Percentiles rank a stretch among this genome's conserved stretches.
These are phyloP conservation scores for Nemoura dubitans DNA, from an alignment of 2,888 invertebrate species.

Conservation along the genomic window DNA sequence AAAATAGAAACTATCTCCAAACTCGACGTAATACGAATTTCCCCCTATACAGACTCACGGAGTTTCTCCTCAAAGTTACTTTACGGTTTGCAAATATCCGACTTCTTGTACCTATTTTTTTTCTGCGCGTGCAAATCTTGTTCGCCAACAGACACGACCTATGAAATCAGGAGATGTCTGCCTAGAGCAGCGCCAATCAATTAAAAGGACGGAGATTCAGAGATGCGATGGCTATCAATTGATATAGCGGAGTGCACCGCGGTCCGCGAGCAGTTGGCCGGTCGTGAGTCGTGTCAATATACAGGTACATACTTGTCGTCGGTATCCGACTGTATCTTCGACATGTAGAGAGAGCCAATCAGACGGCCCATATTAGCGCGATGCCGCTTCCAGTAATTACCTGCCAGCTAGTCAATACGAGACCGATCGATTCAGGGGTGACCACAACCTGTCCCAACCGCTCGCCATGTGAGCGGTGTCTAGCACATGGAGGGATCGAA, in stretches of 20 bases:
- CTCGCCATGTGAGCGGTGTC: no score
- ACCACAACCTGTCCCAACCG: background rate
- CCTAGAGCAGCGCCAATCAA: no score
- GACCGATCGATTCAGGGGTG: background rate
- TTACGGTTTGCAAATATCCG: background rate
- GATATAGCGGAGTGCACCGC: no score
- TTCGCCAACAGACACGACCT: no score
- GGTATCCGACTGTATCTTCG: background rate
- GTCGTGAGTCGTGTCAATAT: no score
- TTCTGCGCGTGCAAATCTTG: no score
- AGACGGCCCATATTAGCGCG: background rate
- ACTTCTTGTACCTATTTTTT: background rate
- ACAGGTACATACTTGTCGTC: background rate
- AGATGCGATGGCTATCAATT: no score
- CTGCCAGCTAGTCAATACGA: background rate
- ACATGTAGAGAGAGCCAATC: background rate
- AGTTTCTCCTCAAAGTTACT: background rate
- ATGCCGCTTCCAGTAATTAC: background rate
- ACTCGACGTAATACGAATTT: background rate
- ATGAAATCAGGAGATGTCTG: no score
- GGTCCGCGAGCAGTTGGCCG: no score
- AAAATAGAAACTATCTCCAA: background rate
- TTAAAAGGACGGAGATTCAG: no score
- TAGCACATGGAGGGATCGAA: no score
- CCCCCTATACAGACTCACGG: background rate